Percentiles rank a stretch among this genome's conserved stretches.
phyloP scores from a whole-genome alignment of 2,888 invertebrate species.

The Idaea aversata region DNA sequence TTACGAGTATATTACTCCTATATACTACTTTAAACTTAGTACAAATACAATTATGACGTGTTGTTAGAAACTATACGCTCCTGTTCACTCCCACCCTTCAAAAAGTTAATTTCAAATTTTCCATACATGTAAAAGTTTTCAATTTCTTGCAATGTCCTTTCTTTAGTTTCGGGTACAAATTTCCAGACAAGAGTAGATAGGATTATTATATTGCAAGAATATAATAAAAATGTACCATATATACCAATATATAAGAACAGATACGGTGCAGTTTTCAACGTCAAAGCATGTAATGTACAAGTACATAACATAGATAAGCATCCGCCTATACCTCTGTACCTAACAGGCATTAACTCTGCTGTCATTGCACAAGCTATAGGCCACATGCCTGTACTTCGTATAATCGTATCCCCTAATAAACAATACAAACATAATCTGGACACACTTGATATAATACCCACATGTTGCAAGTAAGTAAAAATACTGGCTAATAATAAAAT shows the following conservation, averaged over 20 bases:
- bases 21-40: no score
- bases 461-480: background rate
- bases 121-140: conserved; percentile 10
- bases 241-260: conserved; percentile 9
- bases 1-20: no score
- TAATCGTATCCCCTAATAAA: conserved; percentile 7
- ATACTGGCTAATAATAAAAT: background rate
- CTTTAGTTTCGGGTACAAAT: conserved; percentile 15
- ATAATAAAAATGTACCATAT: conserved; percentile 8
- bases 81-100: no score
- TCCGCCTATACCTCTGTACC: no score
- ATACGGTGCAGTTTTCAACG: conserved; percentile 6
- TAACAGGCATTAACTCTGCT: conserved; percentile 9
- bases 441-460: background rate
- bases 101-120: background rate
- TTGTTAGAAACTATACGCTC: no score
- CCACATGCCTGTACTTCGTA: background rate
- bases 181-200: conserved; percentile 4
- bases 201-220: background rate
- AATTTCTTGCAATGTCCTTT: conserved; percentile 1
- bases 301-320: no score
- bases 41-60: no score
- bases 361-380: conserved; percentile 5
- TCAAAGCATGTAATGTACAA: no score
- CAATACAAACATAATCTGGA: conserved; percentile 7